These are phyloP conservation scores for Aeoliscus strigatus DNA, from an alignment of 2,797 vertebrate genomes.

Conservation along the genomic window DNA sequence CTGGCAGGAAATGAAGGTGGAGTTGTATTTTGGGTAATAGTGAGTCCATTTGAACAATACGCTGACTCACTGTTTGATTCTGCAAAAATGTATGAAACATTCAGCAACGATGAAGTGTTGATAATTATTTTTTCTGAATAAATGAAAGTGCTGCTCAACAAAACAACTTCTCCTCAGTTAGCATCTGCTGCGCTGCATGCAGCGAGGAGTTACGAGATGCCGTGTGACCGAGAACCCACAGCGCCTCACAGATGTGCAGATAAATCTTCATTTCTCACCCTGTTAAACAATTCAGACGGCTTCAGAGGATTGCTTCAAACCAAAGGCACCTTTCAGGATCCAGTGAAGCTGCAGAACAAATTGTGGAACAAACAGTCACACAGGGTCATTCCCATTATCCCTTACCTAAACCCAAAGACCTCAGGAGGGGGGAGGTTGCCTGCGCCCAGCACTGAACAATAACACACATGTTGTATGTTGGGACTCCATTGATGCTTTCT, in stretches of 20 bases:
- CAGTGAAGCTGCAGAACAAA: constrained; percentile 71
- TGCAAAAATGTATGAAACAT: constrained; percentile 1
- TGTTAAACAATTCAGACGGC: constrained; percentile 56
- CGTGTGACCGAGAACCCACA: constrained; percentile 33
- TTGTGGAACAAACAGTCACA: constrained; percentile 73
- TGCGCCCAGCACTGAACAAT: constrained; percentile 45
- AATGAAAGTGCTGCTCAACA: constrained; percentile 1
- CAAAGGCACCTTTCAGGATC: constrained; percentile 65
- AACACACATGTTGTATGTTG: constrained; percentile 54
- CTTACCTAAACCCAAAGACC: constrained; percentile 49
- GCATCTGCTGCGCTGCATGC: constrained; percentile 10
- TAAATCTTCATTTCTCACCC: constrained; percentile 74
- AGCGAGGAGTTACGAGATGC: constrained; percentile 29
- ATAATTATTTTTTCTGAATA: constrained; percentile 1
- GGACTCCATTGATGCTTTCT: constrained; percentile 42
- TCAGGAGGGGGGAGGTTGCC: constrained; percentile 43
- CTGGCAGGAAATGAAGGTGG: constrained; percentile 73
- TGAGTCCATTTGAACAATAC: constrained; percentile 23
- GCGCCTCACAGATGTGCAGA: constrained; percentile 66
- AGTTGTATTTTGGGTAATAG: constrained; percentile 49
- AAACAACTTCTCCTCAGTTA: constrained; percentile 8
- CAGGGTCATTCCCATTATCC: constrained; percentile 66
- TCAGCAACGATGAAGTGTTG: too few species aligned
- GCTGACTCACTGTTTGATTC: constrained; percentile 4
- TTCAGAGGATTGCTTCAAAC: constrained; percentile 34